A percentile compares a stretch with the other conserved stretches of the same genome.
Conservation (phyloP, 2,888 invertebrate genomes). For the Platycheirus rosarum region DNA sequence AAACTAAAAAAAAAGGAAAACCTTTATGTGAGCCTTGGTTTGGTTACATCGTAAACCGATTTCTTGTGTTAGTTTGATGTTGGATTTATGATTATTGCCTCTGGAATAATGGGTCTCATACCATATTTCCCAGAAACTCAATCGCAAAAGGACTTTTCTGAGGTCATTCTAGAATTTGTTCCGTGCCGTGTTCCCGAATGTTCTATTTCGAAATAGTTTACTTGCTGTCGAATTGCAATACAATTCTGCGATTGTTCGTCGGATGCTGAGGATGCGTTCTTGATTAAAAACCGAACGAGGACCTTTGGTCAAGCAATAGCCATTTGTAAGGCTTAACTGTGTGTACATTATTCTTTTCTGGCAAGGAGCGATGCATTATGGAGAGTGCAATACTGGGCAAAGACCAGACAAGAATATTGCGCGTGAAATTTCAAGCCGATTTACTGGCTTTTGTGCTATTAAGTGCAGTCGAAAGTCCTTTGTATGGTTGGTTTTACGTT, state of each 20-base stretch:
- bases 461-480: neutral
- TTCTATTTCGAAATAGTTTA: conserved; percentile 35
- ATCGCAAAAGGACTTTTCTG: conserved; percentile 1
- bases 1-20: neutral
- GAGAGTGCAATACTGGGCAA: neutral
- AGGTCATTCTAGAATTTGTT: neutral
- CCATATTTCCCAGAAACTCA: neutral
- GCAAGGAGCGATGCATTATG: conserved; percentile 30
- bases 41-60: conserved; percentile 65
- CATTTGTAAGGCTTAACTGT: conserved; percentile 59
- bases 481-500: too few species aligned
- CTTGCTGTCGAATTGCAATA: conserved; percentile 59
- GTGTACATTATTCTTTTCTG: conserved; percentile 20
- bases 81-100: conserved; percentile 71
- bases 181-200: conserved; percentile 42
- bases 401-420: neutral
- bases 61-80: conserved; percentile 69
- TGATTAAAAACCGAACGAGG: conserved; percentile 55
- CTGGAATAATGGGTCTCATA: conserved; percentile 16
- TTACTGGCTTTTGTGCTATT: neutral
- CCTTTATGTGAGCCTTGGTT: conserved; percentile 52
- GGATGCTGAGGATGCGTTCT: conserved; percentile 18
- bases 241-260: conserved; percentile 34
- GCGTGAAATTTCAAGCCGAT: conserved; percentile 19
- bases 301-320: conserved; percentile 60